Percentiles rank a stretch among this genome's conserved stretches.
phyloP scores from a whole-genome alignment of 2,113 vertebrate species.

The Malurus alboscapulatus region DNA sequence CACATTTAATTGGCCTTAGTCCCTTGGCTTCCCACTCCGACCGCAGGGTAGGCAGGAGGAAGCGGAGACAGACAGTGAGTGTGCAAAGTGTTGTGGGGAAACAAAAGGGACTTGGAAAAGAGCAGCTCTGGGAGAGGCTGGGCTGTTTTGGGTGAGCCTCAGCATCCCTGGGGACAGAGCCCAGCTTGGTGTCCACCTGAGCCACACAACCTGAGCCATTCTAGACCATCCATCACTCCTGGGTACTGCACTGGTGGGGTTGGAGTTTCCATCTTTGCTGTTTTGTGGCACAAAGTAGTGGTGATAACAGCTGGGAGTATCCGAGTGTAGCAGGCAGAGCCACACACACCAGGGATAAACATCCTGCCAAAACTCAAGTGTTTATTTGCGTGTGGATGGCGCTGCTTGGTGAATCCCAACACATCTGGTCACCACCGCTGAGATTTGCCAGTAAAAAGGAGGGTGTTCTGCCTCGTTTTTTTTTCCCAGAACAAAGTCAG shows the following conservation, averaged over 20 bases:
- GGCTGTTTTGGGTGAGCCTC: not conserved
- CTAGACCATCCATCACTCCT: not conserved
- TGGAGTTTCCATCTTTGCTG: not conserved
- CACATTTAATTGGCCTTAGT: constrained; percentile 74
- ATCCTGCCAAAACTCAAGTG: constrained; percentile 22
- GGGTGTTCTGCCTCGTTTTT: constrained; percentile 1
- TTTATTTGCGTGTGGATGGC: constrained; percentile 61
- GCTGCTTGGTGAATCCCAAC: constrained; percentile 53
- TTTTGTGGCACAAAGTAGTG: not conserved
- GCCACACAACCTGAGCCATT: not conserved
- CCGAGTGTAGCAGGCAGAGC: constrained; percentile 25
- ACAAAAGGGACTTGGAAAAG: constrained; percentile 48
- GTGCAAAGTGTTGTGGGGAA: constrained; percentile 41
- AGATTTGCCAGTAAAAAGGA: constrained; percentile 47
- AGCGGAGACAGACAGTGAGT: constrained; percentile 41
- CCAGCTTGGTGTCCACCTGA: not conserved
- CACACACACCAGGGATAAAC: constrained; percentile 49
- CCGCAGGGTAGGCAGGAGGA: constrained; percentile 46
- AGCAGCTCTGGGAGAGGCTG: constrained; percentile 13
- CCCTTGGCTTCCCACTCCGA: constrained; percentile 53
- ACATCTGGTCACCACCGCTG: constrained; percentile 54
- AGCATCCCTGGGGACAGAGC: not conserved
- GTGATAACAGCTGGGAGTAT: constrained; percentile 45
- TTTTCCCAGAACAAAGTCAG: constrained; percentile 40
- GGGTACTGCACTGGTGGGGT: not conserved